Evolutionary conservation across 2,888 invertebrate species (phyloP).

Genomic region (Ichneumoninae sp.): DNA sequence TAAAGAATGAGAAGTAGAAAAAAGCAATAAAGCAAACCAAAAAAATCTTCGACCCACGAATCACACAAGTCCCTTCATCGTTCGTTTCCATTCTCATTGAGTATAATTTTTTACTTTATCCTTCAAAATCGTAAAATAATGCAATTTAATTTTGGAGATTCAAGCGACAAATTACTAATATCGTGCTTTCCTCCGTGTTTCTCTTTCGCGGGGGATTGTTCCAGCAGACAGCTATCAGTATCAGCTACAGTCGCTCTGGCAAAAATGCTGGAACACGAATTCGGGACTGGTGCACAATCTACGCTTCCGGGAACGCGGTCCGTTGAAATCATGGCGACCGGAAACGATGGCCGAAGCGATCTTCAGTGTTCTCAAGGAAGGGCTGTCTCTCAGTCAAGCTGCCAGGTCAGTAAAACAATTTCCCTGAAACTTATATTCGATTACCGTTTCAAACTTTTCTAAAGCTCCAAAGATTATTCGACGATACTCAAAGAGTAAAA

Average conservation of each 20-base stretch:
- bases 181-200: conserved; percentile 73
- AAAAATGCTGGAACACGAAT: conserved; percentile 97
- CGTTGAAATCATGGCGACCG: conserved; percentile 96
- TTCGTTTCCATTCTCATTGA: conserved; percentile 61
- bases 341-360: conserved; percentile 98
- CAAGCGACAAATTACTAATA: conserved; percentile 67
- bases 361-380: conserved; percentile 95
- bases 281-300: conserved; percentile 96
- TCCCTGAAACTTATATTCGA: conserved; percentile 4
- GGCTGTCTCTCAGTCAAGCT: conserved; percentile 94
- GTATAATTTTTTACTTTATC: conserved; percentile 56
- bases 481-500: neutral
- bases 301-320: conserved; percentile 95
- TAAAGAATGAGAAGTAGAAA: conserved; percentile 31
- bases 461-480: neutral
- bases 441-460: neutral
- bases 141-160: conserved; percentile 26
- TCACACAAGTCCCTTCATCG: conserved; percentile 53
- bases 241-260: conserved; percentile 97
- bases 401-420: conserved; percentile 85
- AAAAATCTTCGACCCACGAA: conserved; percentile 51
- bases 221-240: conserved; percentile 97
- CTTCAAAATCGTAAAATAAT: conserved; percentile 7
- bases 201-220: conserved; percentile 77
- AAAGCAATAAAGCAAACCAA: conserved; percentile 27